A percentile compares a stretch with the other conserved stretches of the same genome.
phyloP scores from a whole-genome alignment of 2,113 vertebrate genomes.

The Litocranius walleri region DNA sequence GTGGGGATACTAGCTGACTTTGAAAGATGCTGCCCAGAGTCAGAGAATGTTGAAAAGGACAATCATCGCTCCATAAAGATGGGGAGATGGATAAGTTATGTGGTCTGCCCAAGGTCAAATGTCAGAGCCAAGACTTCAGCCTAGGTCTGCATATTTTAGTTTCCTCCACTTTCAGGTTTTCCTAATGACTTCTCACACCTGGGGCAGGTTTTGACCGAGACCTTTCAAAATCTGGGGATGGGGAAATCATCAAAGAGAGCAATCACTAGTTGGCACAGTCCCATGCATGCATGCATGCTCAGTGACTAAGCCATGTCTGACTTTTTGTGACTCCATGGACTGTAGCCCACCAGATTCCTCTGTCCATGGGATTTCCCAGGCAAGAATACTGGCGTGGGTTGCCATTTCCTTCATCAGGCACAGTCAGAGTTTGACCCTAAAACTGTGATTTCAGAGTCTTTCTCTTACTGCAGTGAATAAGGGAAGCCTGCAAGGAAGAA shows the following conservation, averaged over 20 bases:
- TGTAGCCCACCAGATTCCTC: not conserved
- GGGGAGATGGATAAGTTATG: not conserved
- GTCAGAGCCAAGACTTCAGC: not conserved
- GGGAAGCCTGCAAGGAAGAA: not conserved
- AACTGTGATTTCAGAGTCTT: not conserved
- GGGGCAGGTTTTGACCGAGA: not conserved
- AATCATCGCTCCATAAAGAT: not conserved
- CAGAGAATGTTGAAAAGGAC: not conserved
- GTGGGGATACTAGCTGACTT: not conserved
- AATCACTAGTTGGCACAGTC: not conserved
- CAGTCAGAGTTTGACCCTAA: not conserved
- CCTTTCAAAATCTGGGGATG: not conserved
- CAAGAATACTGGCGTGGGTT: not conserved
- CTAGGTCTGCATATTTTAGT: not conserved
- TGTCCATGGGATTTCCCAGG: not conserved
- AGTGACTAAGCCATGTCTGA: not conserved
- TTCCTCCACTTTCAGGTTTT: not conserved
- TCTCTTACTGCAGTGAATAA: not conserved
- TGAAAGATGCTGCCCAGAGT: not conserved
- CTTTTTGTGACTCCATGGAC: not conserved
- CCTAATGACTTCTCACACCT: not conserved
- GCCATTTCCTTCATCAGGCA: not conserved
- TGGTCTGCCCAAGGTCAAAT: not conserved
- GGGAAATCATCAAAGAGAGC: not conserved
- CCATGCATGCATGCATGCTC: not conserved